Conservation (phyloP, 2,888 invertebrate genomes). For the Aromia moschata region DNA sequence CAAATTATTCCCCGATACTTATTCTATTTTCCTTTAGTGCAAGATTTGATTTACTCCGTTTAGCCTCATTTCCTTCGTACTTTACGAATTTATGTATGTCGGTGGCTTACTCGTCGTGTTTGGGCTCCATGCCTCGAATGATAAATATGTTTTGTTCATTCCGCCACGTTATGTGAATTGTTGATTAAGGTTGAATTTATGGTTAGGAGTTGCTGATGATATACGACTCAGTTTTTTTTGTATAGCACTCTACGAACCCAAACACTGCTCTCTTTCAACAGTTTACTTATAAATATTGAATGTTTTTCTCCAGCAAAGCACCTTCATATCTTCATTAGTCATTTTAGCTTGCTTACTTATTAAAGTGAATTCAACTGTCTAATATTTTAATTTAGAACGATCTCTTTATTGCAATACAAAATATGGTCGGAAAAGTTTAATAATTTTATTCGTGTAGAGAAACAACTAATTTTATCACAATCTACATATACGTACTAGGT, state of each 20-base stretch:
- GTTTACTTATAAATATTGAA: not conserved
- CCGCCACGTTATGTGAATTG: slow-evolving; percentile 35
- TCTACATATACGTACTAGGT: too few species aligned
- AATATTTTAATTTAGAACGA: too few species aligned
- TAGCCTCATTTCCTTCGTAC: slow-evolving; percentile 1
- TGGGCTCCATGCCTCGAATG: slow-evolving; percentile 29
- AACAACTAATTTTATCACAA: too few species aligned
- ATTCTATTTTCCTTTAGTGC: slow-evolving; percentile 15
- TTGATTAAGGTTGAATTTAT: slow-evolving; percentile 44
- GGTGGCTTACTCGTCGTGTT: slow-evolving; percentile 18
- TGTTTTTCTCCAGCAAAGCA: too few species aligned
- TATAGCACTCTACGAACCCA: not conserved
- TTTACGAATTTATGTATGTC: slow-evolving; percentile 16
- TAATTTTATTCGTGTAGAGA: too few species aligned
- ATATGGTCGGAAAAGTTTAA: too few species aligned
- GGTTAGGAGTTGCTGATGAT: slow-evolving; percentile 24
- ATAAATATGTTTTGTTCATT: slow-evolving; percentile 42
- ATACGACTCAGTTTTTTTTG: slow-evolving; percentile 11
- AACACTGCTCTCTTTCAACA: not conserved
- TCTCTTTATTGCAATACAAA: too few species aligned
- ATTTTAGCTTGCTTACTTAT: too few species aligned
- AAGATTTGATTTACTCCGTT: slow-evolving; percentile 11
- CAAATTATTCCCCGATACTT: slow-evolving; percentile 18
- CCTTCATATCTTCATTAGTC: too few species aligned
- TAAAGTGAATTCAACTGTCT: too few species aligned